Evolutionary conservation across 1,140 invertebrate genomes (phyloP), one percentile per base, ranked within the genome.

Genomic region (Cyrtorhinus lividipennis): DNA sequence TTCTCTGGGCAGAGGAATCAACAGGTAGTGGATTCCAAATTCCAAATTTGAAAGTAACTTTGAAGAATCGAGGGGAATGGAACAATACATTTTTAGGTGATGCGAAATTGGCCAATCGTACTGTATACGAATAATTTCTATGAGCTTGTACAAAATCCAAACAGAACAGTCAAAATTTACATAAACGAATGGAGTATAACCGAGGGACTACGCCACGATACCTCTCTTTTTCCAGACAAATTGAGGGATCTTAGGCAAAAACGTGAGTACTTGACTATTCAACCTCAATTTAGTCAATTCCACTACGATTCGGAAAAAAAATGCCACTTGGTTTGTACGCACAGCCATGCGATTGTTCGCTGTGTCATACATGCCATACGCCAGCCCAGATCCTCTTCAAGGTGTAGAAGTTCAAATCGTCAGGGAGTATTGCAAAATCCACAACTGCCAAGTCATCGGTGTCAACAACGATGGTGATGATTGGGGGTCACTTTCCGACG

Each of bases 101-200:
- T n/a, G n/a, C n/a, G n/a, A n/a, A n/a, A n/a, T n/a, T n/a, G n/a
- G n/a, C n/a, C n/a, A n/a, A n/a, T n/a, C n/a, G n/a, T n/a, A n/a
- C n/a, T 62, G 12, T 62, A 27, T n/a, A 62, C 60, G 12, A 62
- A 53, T 18, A 62, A 62, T 46, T 62, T 62, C 15, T 46, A 62
- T 26, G 13, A 25, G 22, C 60, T 24, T 23, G 27, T 44, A 45
- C 23, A 20, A 44, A 18, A 20, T 13, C 38, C 20, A 20, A 24
- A 44, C 13, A 45, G 60, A 62, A 10, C 22, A 24, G 18, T 13
- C 2, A 62, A 45, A 45, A 1, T 62, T 45, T 62, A 46, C 22
- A 15, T 62, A 12, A 44, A 62, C 18, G 24, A 45, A 10, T 62
- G 60, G 60, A 12, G n/a, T 24, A 18, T 18, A 24, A 15, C 38